Conservation (phyloP, 2,888 invertebrate genomes). For the Eupithecia insigniata region DNA sequence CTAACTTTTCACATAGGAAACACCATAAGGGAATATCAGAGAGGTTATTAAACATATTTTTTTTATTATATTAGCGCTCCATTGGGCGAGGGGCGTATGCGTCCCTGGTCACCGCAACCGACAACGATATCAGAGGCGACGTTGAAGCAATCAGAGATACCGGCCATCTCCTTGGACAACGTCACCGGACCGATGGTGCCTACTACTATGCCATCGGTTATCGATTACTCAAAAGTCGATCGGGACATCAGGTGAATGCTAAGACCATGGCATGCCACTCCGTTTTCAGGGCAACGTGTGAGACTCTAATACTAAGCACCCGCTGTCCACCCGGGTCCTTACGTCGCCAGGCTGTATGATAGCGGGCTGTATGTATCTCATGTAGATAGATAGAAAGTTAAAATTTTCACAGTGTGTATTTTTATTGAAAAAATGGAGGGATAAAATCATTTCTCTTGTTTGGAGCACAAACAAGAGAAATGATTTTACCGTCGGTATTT, state of each 20-base stretch:
- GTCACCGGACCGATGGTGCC: not conserved
- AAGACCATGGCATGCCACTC: not conserved
- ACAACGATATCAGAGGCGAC: not conserved
- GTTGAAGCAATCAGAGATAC: not conserved
- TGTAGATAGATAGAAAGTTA: not conserved
- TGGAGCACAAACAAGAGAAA: too few species aligned
- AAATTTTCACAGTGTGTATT: too few species aligned
- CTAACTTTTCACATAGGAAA: too few species aligned
- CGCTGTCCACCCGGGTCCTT: too few species aligned
- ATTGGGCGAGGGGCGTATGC: not conserved
- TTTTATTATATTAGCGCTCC: not conserved
- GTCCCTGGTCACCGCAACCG: not conserved
- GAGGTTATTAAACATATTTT: too few species aligned
- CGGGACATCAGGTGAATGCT: not conserved
- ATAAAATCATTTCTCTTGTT: too few species aligned
- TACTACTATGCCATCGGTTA: not conserved
- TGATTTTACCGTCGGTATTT: too few species aligned
- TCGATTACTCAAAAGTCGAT: not conserved
- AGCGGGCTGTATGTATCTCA: not conserved
- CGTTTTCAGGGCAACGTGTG: not conserved
- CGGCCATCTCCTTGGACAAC: not conserved
- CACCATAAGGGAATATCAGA: too few species aligned
- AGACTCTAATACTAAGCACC: too few species aligned
- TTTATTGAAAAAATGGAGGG: too few species aligned
- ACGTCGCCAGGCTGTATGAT: not conserved